Evolutionary conservation across 2,797 vertebrate species (phyloP).

Genomic region (Neosalanx taihuensis): DNA sequence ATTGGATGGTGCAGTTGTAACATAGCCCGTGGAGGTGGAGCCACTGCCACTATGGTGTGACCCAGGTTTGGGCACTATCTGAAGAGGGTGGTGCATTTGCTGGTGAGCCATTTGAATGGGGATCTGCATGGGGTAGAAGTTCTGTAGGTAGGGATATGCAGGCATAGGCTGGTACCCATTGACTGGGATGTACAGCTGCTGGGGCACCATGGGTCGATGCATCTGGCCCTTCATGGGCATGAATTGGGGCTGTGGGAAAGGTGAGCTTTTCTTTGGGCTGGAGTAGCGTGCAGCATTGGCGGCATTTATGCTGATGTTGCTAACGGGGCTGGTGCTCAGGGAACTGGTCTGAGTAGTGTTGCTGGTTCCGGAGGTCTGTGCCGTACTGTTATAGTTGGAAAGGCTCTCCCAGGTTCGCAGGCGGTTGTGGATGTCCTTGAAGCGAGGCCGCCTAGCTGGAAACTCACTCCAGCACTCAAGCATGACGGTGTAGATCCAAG

Average conservation of each 20-base stretch:
- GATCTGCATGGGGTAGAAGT: constrained; percentile 96
- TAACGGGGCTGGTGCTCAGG: constrained; percentile 93
- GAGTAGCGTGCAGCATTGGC: constrained; percentile 80
- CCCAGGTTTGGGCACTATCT: constrained; percentile 82
- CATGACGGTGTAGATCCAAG: constrained; percentile 94
- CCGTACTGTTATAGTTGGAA: constrained; percentile 89
- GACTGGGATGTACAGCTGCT: constrained; percentile 94
- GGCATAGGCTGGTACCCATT: constrained; percentile 96
- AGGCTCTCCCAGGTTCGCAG: constrained; percentile 92
- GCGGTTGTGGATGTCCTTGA: constrained; percentile 92
- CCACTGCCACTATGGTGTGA: constrained; percentile 95
- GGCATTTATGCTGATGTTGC: constrained; percentile 71
- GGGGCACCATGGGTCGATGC: constrained; percentile 83
- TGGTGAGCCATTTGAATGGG: constrained; percentile 90
- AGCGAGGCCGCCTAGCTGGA: constrained; percentile 87
- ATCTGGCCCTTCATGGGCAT: constrained; percentile 91
- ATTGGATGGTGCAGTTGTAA: constrained; percentile 90
- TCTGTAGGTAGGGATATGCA: constrained; percentile 90
- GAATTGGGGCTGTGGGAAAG: constrained; percentile 90
- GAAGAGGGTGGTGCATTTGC: constrained; percentile 79
- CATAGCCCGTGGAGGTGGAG: constrained; percentile 94
- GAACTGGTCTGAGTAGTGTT: constrained; percentile 96
- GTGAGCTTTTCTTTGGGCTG: constrained; percentile 86
- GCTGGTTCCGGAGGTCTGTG: constrained; percentile 90
- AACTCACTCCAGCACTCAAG: constrained; percentile 95